Percentiles rank a stretch among this genome's conserved stretches.
Conservation (phyloP, 1,140 invertebrate genomes). For the Maniola jurtina region DNA sequence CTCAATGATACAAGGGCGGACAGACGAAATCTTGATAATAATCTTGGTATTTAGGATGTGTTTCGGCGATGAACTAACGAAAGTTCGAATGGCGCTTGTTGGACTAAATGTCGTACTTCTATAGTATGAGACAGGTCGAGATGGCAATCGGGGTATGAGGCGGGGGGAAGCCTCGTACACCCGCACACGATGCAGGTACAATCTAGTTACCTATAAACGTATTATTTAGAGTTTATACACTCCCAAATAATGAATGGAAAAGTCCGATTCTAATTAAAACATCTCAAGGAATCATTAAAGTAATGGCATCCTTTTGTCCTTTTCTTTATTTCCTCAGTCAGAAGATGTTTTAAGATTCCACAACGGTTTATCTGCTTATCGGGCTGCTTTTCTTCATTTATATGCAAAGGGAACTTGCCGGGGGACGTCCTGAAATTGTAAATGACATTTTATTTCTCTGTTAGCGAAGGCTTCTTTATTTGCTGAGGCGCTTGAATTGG, state of each 20-base stretch:
- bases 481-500: not conserved
- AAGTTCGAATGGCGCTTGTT: no score
- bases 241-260: not conserved
- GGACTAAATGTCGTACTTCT: not conserved
- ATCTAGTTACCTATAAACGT: no score
- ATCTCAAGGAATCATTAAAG: constrained; percentile 1
- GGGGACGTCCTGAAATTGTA: constrained; percentile 10
- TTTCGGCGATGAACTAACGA: no score
- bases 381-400: constrained; percentile 10
- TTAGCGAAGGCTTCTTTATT: constrained; percentile 14
- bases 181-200: no score
- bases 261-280: not conserved
- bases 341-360: constrained; percentile 14
- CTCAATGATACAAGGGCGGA: no score
- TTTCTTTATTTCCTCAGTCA: constrained; percentile 2
- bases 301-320: constrained; percentile 6
- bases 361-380: constrained; percentile 13
- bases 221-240: no score
- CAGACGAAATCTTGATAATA: no score
- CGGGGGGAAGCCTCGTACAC: no score
- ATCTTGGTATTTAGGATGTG: no score
- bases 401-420: constrained; percentile 13
- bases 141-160: no score
- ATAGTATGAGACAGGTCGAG: no score
- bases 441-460: constrained; percentile 18